These are phyloP conservation scores for Henricia sp. DNA, from an alignment of 53 echinoderm and acorn worm species.

Conservation along the genomic window DNA sequence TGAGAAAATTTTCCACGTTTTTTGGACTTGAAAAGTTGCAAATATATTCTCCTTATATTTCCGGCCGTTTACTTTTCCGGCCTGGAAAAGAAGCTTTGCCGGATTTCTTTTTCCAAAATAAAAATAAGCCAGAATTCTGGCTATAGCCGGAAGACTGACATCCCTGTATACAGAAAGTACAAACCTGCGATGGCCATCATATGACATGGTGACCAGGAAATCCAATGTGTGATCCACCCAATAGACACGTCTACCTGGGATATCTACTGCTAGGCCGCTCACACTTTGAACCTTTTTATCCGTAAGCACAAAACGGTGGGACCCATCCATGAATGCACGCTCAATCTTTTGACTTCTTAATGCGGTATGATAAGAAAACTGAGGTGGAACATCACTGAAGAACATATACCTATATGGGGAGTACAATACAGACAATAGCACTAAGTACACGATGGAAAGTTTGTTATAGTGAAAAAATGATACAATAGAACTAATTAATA, in stretches of 20 bases:
- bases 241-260: slow-evolving; percentile 68
- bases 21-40: too few species aligned
- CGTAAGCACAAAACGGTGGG: slow-evolving; percentile 49
- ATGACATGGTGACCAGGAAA: slow-evolving; percentile 68
- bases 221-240: slow-evolving; percentile 80
- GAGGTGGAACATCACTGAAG: slow-evolving; percentile 15
- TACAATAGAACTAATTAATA: too few species aligned
- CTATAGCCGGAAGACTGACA: too few species aligned
- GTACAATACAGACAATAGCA: not conserved
- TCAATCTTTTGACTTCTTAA: slow-evolving; percentile 24
- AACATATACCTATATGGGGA: slow-evolving; percentile 80
- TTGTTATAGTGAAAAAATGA: too few species aligned
- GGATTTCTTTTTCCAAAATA: too few species aligned
- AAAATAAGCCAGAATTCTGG: too few species aligned
- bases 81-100: too few species aligned
- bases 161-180: too few species aligned
- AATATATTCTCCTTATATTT: too few species aligned
- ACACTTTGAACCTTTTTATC: slow-evolving; percentile 50
- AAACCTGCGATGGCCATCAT: slow-evolving; percentile 80
- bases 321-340: slow-evolving; percentile 81
- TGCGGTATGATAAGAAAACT: too few species aligned
- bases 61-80: too few species aligned
- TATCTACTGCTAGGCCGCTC: slow-evolving; percentile 65
- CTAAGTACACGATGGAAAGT: not conserved
- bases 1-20: too few species aligned